Conservation (phyloP, 2,113 vertebrate genomes). For the Columbina picui region DNA sequence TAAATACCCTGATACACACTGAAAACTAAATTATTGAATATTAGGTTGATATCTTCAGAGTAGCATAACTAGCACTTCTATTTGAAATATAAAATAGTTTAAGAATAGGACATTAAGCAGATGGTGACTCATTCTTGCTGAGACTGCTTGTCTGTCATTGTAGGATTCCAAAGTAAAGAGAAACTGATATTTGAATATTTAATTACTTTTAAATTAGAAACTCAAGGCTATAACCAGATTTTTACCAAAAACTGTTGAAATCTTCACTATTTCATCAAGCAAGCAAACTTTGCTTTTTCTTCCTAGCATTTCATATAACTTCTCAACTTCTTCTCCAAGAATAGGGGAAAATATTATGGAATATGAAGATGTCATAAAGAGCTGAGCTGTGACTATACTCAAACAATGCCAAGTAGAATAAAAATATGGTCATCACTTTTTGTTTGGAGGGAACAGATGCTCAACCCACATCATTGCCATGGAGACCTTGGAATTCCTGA, state of each 20-base stretch:
- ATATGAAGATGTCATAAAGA: neutral
- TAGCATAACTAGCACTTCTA: neutral
- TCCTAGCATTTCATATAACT: neutral
- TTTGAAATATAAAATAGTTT: neutral
- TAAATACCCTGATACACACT: neutral
- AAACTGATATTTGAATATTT: neutral
- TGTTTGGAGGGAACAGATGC: neutral
- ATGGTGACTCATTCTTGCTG: neutral
- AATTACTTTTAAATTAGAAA: neutral
- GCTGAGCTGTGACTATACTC: neutral
- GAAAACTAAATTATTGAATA: neutral
- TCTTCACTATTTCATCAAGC: neutral
- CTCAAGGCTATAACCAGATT: neutral
- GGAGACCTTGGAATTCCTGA: slow-evolving; percentile 8
- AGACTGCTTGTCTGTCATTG: neutral
- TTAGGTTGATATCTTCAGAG: neutral
- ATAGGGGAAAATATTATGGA: neutral
- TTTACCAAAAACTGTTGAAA: neutral
- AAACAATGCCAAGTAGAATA: neutral
- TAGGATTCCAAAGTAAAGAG: neutral
- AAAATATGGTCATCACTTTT: neutral
- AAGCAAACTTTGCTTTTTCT: neutral
- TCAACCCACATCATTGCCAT: neutral
- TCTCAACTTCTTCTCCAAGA: neutral
- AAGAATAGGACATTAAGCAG: neutral